Conservation (phyloP, 2,113 vertebrate genomes). For the Thalassoma bifasciatum region DNA sequence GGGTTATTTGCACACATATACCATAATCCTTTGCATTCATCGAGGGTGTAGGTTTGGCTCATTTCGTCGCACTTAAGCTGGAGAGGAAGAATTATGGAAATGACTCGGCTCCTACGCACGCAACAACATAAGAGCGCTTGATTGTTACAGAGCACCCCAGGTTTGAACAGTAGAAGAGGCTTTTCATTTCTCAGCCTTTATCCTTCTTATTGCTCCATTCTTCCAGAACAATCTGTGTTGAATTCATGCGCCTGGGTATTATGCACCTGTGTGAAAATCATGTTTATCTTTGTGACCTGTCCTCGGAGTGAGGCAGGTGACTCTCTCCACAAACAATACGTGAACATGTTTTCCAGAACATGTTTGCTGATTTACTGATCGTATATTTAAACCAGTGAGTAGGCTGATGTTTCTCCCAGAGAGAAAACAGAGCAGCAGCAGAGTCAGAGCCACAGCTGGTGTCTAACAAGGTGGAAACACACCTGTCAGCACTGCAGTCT, state of each 20-base stretch:
- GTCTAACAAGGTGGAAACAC: not conserved
- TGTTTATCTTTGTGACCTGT: conserved; percentile 20
- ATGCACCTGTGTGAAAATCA: not conserved
- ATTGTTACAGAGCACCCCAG: not conserved
- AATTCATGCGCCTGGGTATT: not conserved
- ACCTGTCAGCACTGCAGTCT: conserved; percentile 4
- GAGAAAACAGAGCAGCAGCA: too few relatives aligned
- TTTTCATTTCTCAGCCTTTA: not conserved
- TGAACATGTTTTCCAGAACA: not conserved
- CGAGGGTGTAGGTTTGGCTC: not conserved
- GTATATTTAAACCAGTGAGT: not conserved
- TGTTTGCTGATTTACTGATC: conserved; percentile 4
- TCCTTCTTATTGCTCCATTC: not conserved
- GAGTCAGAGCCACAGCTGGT: not conserved
- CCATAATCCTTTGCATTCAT: conserved; percentile 12
- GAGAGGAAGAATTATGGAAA: conserved; percentile 44
- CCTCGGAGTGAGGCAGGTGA: not conserved
- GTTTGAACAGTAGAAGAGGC: not conserved
- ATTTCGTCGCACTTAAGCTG: conserved; percentile 6
- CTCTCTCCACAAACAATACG: not conserved
- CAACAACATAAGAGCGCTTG: conserved; percentile 14
- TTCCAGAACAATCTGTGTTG: not conserved
- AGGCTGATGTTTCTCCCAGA: too few relatives aligned
- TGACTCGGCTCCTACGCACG: conserved; percentile 26
- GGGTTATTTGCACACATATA: not conserved